Conservation (phyloP, 1,140 invertebrate species). For the Drosophila insularis region DNA sequence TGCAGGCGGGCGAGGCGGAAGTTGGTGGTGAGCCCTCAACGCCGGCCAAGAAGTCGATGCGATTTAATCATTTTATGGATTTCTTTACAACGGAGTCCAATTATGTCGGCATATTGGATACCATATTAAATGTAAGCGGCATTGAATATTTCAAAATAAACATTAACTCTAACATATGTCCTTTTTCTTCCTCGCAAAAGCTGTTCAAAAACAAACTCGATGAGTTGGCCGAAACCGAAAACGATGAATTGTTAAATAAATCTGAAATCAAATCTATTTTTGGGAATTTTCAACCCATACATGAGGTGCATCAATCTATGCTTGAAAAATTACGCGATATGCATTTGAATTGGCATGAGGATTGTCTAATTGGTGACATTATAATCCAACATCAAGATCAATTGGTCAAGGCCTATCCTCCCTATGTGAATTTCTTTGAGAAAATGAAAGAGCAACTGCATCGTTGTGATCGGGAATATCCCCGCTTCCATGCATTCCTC, state of each 20-base stretch:
- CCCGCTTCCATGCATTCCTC: constrained; percentile 98
- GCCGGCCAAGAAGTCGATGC: constrained; percentile 85
- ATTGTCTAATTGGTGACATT: constrained; percentile 92
- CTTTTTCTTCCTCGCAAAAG: constrained; percentile 83
- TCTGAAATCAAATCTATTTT: constrained; percentile 98
- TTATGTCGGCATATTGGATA: constrained; percentile 97
- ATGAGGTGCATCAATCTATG: constrained; percentile 94
- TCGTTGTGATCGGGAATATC: constrained; percentile 94
- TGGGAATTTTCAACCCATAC: constrained; percentile 96
- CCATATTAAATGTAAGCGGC: constrained; percentile 90
- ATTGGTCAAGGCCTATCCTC: constrained; percentile 96
- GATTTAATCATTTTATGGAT: constrained; percentile 94
- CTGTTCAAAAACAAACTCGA: constrained; percentile 97
- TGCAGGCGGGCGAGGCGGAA: constrained; percentile 83
- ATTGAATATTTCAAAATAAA: no score
- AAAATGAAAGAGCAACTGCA: constrained; percentile 96
- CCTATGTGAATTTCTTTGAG: constrained; percentile 99
- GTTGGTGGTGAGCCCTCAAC: constrained; percentile 73
- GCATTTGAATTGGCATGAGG: constrained; percentile 89
- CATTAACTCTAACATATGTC: no score
- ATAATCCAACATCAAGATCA: constrained; percentile 92
- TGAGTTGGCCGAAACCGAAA: constrained; percentile 87
- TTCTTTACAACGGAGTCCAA: constrained; percentile 97
- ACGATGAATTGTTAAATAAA: constrained; percentile 91
- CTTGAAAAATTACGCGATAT: constrained; percentile 85